A percentile compares a stretch with the other conserved stretches of the same genome.
These are phyloP conservation scores for Sebastolobus altivelis DNA, from an alignment of 2,797 vertebrate species.

Conservation along the genomic window DNA sequence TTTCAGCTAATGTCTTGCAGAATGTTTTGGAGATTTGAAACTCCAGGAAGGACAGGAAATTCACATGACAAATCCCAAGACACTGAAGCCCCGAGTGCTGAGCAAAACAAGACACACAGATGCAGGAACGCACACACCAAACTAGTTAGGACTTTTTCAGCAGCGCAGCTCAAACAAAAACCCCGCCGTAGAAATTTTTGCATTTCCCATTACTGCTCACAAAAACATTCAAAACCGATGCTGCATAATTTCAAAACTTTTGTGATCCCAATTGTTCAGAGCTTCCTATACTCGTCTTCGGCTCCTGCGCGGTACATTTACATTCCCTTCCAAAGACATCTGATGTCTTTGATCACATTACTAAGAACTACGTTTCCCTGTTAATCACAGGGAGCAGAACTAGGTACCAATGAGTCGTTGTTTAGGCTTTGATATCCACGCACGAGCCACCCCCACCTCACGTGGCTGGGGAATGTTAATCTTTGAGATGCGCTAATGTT, in stretches of 20 bases:
- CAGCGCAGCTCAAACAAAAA: conserved; percentile 18
- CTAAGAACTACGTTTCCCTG: conserved; percentile 48
- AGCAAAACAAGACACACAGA: conserved; percentile 17
- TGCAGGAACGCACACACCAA: conserved; percentile 19
- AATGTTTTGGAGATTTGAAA: conserved; percentile 47
- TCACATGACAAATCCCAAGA: conserved; percentile 47
- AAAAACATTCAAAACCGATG: conserved; percentile 9
- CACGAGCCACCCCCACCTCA: conserved; percentile 7
- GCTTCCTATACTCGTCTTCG: not conserved
- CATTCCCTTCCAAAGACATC: conserved; percentile 29
- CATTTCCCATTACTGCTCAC: conserved; percentile 1
- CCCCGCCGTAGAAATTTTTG: not conserved
- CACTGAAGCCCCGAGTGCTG: conserved; percentile 18
- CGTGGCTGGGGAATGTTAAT: conserved; percentile 76
- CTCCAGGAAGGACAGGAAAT: conserved; percentile 28
- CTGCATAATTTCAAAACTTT: conserved; percentile 8
- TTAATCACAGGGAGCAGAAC: conserved; percentile 69
- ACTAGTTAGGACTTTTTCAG: not conserved
- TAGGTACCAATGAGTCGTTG: conserved; percentile 56
- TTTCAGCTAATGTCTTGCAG: conserved; percentile 58
- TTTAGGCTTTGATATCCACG: conserved; percentile 71
- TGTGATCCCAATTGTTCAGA: not conserved
- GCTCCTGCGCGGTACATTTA: conserved; percentile 9
- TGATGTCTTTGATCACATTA: conserved; percentile 52
- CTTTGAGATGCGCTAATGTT: conserved; percentile 77